Evolutionary conservation across 1,140 invertebrate genomes (phyloP).

Genomic region (Ptiloglossa arizonensis): DNA sequence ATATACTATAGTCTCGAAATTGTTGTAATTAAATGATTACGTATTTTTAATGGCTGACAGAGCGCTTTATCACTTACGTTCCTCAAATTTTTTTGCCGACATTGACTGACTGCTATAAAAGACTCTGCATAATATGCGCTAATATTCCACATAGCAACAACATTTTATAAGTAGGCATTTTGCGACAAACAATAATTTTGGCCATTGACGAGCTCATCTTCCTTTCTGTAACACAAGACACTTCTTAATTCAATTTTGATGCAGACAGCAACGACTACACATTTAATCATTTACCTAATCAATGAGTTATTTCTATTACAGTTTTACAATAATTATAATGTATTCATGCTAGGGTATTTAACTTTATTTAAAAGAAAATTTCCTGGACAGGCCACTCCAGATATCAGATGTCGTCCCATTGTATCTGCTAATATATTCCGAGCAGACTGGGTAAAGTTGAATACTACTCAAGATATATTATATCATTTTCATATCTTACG

Average conservation of each 20-base stretch:
- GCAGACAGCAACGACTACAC: constrained; percentile 41
- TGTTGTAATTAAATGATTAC: constrained; percentile 8
- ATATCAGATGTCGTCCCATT: too few species aligned
- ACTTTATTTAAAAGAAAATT: too few species aligned
- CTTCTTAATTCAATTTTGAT: constrained; percentile 16
- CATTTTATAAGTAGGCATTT: constrained; percentile 9
- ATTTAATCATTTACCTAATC: background rate
- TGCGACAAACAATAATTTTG: background rate
- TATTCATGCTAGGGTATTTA: background rate
- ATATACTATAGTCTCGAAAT: constrained; percentile 1
- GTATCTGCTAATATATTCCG: too few species aligned
- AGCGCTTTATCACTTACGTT: constrained; percentile 49
- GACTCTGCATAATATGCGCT: constrained; percentile 73
- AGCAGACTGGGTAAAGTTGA: too few species aligned
- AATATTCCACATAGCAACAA: constrained; percentile 66
- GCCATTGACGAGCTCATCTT: constrained; percentile 19
- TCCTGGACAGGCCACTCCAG: too few species aligned
- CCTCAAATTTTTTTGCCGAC: constrained; percentile 50
- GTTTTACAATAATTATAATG: too few species aligned
- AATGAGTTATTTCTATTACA: background rate
- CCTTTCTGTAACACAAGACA: constrained; percentile 24
- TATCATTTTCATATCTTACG: too few species aligned
- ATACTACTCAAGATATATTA: too few species aligned
- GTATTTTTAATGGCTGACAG: constrained; percentile 48
- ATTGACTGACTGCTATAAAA: constrained; percentile 78